Evolutionary conservation across 2,888 invertebrate genomes (phyloP).

Genomic region (Chrysolina americana): DNA sequence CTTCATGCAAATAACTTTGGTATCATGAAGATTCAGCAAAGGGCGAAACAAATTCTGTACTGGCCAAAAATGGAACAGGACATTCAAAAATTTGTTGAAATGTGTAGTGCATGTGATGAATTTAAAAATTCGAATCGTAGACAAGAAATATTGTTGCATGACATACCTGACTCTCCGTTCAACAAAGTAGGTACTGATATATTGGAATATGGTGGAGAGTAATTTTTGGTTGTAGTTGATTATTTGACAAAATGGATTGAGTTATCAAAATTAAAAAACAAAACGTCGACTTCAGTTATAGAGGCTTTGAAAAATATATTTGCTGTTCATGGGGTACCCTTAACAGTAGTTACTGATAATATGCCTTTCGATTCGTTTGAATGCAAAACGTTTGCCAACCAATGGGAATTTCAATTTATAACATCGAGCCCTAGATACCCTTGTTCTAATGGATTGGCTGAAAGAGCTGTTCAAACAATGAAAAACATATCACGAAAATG

Average conservation of each 20-base stretch:
- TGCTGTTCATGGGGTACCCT: too few relatives aligned
- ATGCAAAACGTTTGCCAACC: too few relatives aligned
- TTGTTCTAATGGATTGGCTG: too few relatives aligned
- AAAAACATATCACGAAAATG: too few relatives aligned
- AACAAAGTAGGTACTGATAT: conserved; percentile 1
- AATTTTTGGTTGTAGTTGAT: neutral
- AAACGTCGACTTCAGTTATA: neutral
- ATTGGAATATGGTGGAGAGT: neutral
- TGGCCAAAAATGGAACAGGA: neutral
- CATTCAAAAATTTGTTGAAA: neutral
- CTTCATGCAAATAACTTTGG: neutral
- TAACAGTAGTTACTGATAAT: too few relatives aligned
- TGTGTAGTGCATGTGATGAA: neutral
- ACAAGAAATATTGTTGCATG: neutral
- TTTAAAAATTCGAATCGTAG: neutral
- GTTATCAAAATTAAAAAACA: neutral
- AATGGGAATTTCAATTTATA: too few relatives aligned
- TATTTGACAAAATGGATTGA: conserved; percentile 8
- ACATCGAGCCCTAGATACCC: too few relatives aligned
- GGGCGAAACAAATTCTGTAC: neutral
- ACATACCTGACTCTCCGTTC: neutral
- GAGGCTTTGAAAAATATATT: too few relatives aligned
- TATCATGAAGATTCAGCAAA: neutral
- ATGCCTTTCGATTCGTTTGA: too few relatives aligned
- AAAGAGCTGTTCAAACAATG: too few relatives aligned